phyloP scores from a whole-genome alignment of 2,113 vertebrate species.

The Protobothrops flavoviridis region DNA sequence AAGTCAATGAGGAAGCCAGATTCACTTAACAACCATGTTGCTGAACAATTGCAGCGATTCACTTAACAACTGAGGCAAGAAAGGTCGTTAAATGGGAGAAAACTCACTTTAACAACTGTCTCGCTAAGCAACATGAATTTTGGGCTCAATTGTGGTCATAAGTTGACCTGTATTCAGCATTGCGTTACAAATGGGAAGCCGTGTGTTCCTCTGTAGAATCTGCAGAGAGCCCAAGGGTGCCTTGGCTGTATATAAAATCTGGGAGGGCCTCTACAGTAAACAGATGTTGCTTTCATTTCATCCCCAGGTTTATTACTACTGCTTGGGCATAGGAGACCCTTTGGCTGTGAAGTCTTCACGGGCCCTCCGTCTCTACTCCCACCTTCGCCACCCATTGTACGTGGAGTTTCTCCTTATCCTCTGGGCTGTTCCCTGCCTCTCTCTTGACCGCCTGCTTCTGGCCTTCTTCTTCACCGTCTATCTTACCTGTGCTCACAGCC shows the following conservation, averaged over 20 bases:
- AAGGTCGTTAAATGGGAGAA: not conserved
- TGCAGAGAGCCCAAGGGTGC: not conserved
- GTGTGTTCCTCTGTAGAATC: not conserved
- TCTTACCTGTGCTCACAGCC: conserved; percentile 78
- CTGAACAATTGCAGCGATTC: not conserved
- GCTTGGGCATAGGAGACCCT: conserved; percentile 81
- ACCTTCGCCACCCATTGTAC: conserved; percentile 86
- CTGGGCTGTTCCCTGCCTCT: conserved; percentile 83
- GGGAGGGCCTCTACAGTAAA: not conserved
- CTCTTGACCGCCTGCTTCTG: conserved; percentile 82
- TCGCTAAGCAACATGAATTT: not conserved
- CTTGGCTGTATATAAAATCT: not conserved
- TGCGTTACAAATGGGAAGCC: not conserved
- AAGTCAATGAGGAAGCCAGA: not conserved
- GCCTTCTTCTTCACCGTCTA: conserved; percentile 78
- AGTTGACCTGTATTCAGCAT: not conserved
- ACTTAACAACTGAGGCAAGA: not conserved
- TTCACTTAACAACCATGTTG: not conserved
- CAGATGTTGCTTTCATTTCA: not conserved
- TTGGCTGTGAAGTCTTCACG: conserved; percentile 76
- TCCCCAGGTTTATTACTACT: conserved; percentile 84
- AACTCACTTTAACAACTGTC: not conserved
- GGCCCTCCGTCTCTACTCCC: conserved; percentile 79
- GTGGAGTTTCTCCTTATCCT: conserved; percentile 83
- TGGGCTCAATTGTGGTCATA: not conserved